Percentiles rank a stretch among this genome's conserved stretches.
phyloP scores from a whole-genome alignment of 2,113 vertebrate species.

The Chionis minor region DNA sequence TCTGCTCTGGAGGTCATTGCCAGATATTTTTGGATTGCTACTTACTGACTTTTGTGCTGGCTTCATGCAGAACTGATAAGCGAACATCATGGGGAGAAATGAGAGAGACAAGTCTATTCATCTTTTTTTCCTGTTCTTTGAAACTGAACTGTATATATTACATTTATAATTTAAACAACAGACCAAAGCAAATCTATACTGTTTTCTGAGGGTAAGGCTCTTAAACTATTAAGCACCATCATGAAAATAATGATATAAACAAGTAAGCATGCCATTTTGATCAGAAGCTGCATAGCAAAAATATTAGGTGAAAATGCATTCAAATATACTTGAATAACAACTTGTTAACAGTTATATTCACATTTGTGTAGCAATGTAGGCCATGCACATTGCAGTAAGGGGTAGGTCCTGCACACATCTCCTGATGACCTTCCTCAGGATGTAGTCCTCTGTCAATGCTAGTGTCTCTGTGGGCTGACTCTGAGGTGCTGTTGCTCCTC shows the following conservation, averaged over 20 bases:
- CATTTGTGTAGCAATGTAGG: background rate
- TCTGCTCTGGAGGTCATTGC: background rate
- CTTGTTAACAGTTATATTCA: background rate
- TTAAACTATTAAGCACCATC: background rate
- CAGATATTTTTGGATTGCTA: slow-evolving; percentile 5
- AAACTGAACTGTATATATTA: background rate
- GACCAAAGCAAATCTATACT: background rate
- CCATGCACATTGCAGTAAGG: background rate
- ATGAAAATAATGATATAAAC: background rate
- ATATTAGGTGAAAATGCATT: background rate
- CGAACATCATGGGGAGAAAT: background rate
- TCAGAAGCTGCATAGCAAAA: background rate
- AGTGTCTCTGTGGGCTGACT: background rate
- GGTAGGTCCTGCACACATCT: background rate
- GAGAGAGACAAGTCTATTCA: background rate
- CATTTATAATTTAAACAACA: background rate
- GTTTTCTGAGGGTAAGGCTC: background rate
- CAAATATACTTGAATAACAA: background rate
- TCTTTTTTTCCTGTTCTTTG: background rate
- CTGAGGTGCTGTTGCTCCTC: background rate
- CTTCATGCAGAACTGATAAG: background rate
- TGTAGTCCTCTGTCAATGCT: background rate
- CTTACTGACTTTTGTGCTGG: slow-evolving; percentile 3
- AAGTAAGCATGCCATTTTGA: background rate
- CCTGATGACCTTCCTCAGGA: background rate